Conservation (phyloP, 1,140 invertebrate species). For the Drosophila bifasciata region DNA sequence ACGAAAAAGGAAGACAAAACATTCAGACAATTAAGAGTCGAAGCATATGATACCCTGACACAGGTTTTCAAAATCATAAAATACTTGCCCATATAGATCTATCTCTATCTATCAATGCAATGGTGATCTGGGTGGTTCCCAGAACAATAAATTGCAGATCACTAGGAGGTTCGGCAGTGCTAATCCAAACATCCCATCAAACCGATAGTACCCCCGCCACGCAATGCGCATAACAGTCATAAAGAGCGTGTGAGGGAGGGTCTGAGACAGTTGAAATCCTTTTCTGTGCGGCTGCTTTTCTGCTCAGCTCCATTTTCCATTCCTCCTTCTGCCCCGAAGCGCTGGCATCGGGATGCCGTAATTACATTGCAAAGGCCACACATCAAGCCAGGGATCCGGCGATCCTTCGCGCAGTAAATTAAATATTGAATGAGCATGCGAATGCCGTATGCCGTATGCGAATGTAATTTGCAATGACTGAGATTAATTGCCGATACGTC, state of each 20-base stretch:
- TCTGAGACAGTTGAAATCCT: slow-evolving; percentile 28
- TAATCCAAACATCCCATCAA: too few species aligned
- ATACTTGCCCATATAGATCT: too few species aligned
- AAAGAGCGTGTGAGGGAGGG: slow-evolving; percentile 49
- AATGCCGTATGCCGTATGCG: slow-evolving; percentile 13
- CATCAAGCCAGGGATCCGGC: slow-evolving; percentile 24
- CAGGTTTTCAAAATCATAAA: too few species aligned
- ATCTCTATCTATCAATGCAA: too few species aligned
- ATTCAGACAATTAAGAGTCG: too few species aligned
- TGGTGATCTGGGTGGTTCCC: too few species aligned
- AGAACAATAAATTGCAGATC: too few species aligned
- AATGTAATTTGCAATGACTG: not conserved
- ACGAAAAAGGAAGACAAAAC: too few species aligned
- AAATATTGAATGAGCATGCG: slow-evolving; percentile 21
- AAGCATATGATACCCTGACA: too few species aligned
- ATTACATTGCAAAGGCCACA: slow-evolving; percentile 46
- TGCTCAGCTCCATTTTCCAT: slow-evolving; percentile 14
- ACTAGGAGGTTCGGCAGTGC: too few species aligned
- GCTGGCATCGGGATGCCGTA: slow-evolving; percentile 31
- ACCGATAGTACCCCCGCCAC: too few species aligned
- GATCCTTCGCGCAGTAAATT: slow-evolving; percentile 22
- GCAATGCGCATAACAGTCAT: slow-evolving; percentile 43
- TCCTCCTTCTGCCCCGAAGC: slow-evolving; percentile 2
- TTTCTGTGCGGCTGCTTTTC: slow-evolving; percentile 28
- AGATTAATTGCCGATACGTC: not conserved